Evolutionary conservation across 1,140 invertebrate species (phyloP).

Genomic region (Calephelis nemesis): DNA sequence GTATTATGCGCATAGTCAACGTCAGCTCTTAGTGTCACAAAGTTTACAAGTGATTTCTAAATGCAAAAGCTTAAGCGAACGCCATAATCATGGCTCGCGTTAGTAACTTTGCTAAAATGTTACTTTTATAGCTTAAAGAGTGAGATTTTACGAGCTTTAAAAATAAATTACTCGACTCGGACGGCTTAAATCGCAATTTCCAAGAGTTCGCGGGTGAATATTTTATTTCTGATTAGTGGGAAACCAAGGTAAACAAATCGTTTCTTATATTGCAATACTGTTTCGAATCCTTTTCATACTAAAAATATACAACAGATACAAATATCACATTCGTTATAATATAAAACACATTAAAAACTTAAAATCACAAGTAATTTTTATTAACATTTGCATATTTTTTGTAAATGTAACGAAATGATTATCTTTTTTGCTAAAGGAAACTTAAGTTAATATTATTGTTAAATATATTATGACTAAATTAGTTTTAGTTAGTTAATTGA

Average conservation of each 20-base stretch:
- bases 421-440: too few species aligned
- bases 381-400: neutral
- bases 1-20: constrained; percentile 48
- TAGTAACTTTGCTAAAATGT: constrained; percentile 72
- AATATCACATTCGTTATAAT: too few species aligned
- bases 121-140: constrained; percentile 74
- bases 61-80: constrained; percentile 55
- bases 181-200: constrained; percentile 60
- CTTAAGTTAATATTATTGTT: too few species aligned
- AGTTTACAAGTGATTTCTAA: constrained; percentile 68
- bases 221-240: constrained; percentile 62
- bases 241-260: constrained; percentile 56
- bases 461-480: too few species aligned
- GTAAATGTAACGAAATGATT: neutral
- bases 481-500: too few species aligned
- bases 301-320: neutral
- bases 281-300: neutral
- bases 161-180: constrained; percentile 71
- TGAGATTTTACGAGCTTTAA: constrained; percentile 76
- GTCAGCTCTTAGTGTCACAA: constrained; percentile 65
- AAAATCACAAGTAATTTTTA: too few species aligned
- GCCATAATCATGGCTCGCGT: constrained; percentile 53
- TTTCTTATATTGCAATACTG: constrained; percentile 28
- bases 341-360: too few species aligned
- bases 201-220: constrained; percentile 62